Conservation (phyloP, 2,113 vertebrate genomes). For the Struthidea cinerea region DNA sequence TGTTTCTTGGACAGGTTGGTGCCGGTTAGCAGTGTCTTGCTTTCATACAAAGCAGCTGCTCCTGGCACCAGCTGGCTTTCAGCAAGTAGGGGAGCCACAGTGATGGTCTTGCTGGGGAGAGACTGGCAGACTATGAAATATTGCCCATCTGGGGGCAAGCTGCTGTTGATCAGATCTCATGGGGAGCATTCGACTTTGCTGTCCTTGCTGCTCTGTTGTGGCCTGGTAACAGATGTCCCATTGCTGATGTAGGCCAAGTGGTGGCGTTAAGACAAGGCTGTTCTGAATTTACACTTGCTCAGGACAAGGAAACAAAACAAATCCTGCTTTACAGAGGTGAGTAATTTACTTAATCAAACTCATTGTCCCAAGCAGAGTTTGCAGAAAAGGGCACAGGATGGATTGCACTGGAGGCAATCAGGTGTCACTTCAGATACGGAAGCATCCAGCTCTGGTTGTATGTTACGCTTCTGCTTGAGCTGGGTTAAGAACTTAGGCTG, state of each 20-base stretch:
- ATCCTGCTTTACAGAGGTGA: neutral
- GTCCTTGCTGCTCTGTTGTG: neutral
- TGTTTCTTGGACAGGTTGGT: neutral
- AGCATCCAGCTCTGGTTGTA: neutral
- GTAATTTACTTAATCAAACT: neutral
- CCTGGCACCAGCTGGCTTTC: neutral
- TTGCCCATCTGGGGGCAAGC: neutral
- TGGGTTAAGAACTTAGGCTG: neutral
- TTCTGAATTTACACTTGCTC: neutral
- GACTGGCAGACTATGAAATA: neutral
- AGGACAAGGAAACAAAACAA: neutral
- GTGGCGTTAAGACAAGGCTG: neutral
- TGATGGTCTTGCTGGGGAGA: neutral
- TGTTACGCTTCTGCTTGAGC: neutral
- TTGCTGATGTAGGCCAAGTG: neutral
- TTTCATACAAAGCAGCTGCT: neutral
- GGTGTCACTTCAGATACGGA: neutral
- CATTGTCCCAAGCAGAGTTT: neutral
- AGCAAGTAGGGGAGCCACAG: neutral
- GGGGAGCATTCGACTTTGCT: neutral
- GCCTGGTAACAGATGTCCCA: rapidly evolving
- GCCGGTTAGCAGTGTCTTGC: rapidly evolving
- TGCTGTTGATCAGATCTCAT: neutral
- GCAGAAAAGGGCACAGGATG: neutral
- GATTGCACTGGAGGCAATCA: neutral